phyloP scores from a whole-genome alignment of 2,113 vertebrate species.

The Gorilla gorilla region DNA sequence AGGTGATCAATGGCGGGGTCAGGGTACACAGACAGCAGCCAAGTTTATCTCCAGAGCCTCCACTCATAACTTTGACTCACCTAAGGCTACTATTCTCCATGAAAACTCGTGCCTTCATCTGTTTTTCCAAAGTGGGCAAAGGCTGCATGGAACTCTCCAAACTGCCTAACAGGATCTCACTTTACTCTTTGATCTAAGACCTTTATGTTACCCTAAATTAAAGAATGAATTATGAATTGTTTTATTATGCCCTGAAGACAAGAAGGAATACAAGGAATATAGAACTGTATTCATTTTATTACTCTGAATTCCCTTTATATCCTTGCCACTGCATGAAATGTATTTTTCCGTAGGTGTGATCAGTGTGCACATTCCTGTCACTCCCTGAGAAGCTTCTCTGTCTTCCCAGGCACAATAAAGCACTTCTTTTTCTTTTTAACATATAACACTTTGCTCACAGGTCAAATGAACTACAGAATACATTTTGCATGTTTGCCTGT shows the following conservation, averaged over 20 bases:
- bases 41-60: not conserved
- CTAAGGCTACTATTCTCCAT: not conserved
- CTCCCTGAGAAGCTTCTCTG: not conserved
- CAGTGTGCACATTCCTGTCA: not conserved
- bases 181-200: not conserved
- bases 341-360: not conserved
- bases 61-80: not conserved
- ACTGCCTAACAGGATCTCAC: not conserved
- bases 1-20: not conserved
- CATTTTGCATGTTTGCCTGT: not conserved
- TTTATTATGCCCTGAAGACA: not conserved
- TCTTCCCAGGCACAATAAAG: not conserved
- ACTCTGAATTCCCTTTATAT: not conserved
- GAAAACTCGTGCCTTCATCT: not conserved
- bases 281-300: not conserved
- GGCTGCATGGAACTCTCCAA: not conserved
- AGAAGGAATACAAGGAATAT: not conserved
- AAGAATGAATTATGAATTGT: not conserved
- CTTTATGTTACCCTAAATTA: constrained; percentile 5
- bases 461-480: not conserved
- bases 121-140: not conserved
- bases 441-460: not conserved
- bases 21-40: not conserved
- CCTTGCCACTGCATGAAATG: not conserved
- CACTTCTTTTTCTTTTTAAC: not conserved